phyloP scores from a whole-genome alignment of 53 echinoderm and acorn worm species.

The Henricia sp. region DNA sequence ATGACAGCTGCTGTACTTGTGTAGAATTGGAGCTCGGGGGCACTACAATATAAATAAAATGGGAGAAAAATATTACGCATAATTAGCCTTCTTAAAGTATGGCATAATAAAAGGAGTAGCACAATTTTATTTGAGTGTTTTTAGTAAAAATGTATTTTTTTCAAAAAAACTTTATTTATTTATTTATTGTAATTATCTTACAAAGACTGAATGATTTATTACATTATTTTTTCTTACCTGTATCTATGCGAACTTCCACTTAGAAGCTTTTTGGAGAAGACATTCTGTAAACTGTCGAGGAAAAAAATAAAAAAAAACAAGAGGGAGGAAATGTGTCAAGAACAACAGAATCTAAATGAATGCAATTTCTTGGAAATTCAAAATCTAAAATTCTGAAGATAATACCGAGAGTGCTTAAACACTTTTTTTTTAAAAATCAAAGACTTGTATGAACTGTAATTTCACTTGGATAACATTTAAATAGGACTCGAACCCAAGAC shows the following conservation, averaged over 20 bases:
- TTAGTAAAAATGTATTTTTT: too few relatives aligned
- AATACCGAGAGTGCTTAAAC: too few relatives aligned
- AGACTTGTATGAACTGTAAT: not conserved
- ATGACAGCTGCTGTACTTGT: constrained; percentile 93
- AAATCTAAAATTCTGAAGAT: too few relatives aligned
- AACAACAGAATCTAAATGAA: too few relatives aligned
- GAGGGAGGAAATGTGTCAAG: not conserved
- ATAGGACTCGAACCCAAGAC: not conserved
- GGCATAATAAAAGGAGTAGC: too few relatives aligned
- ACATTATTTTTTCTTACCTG: constrained; percentile 79
- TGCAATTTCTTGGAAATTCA: too few relatives aligned
- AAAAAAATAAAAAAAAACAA: not conserved
- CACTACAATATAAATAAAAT: constrained; percentile 67
- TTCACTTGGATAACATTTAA: not conserved
- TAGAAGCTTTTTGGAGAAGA: constrained; percentile 95
- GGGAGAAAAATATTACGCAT: not conserved
- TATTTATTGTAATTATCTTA: too few relatives aligned
- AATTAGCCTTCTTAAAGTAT: not conserved
- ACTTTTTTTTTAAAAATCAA: not conserved
- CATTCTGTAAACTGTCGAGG: constrained; percentile 89
- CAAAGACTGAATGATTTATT: too few relatives aligned
- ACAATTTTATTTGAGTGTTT: too few relatives aligned
- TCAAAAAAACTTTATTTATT: too few relatives aligned
- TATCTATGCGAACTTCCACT: constrained; percentile 91
- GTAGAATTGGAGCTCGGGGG: constrained; percentile 96